A percentile compares a stretch with the other conserved stretches of the same genome.
Evolutionary conservation across 35 echinoderm and acorn worm species (phyloP).

Genomic region (Apostichopus parvimensis): DNA sequence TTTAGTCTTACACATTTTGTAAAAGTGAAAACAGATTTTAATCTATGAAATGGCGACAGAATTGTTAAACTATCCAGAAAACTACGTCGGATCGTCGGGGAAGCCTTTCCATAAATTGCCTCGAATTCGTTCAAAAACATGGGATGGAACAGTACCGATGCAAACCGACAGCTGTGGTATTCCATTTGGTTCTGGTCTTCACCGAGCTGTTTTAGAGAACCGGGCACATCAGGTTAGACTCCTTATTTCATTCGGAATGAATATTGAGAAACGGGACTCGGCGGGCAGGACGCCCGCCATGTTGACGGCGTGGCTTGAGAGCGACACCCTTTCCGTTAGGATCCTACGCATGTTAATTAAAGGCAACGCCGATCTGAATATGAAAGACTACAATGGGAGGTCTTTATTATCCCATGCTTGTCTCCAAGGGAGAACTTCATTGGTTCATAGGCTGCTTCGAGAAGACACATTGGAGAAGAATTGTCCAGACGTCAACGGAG

Average conservation of each 20-base stretch:
- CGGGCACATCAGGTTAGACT: constrained; percentile 83
- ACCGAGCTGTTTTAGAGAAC: constrained; percentile 75
- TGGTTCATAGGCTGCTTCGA: constrained; percentile 59
- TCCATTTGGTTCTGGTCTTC: constrained; percentile 61
- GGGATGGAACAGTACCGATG: constrained; percentile 12
- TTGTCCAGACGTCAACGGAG: constrained; percentile 78
- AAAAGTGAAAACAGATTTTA: too few relatives aligned
- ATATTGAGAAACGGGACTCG: constrained; percentile 75
- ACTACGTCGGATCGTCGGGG: not conserved
- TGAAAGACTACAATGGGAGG: constrained; percentile 65
- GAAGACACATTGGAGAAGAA: constrained; percentile 81
- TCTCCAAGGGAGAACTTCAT: constrained; percentile 56
- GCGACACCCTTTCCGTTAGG: constrained; percentile 57
- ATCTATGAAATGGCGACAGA: not conserved
- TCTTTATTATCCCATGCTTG: constrained; percentile 77
- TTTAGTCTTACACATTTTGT: too few relatives aligned
- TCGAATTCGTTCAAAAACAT: constrained; percentile 43
- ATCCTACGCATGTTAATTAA: constrained; percentile 67
- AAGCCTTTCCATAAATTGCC: not conserved
- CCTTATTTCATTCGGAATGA: constrained; percentile 71
- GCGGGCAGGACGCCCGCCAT: constrained; percentile 82
- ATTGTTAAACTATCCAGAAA: not conserved
- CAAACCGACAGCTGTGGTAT: constrained; percentile 16
- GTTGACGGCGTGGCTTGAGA: constrained; percentile 64
- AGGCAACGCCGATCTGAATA: constrained; percentile 66